Evolutionary conservation across 1,140 invertebrate species (phyloP).

Genomic region (Hylyphantes graminicola): DNA sequence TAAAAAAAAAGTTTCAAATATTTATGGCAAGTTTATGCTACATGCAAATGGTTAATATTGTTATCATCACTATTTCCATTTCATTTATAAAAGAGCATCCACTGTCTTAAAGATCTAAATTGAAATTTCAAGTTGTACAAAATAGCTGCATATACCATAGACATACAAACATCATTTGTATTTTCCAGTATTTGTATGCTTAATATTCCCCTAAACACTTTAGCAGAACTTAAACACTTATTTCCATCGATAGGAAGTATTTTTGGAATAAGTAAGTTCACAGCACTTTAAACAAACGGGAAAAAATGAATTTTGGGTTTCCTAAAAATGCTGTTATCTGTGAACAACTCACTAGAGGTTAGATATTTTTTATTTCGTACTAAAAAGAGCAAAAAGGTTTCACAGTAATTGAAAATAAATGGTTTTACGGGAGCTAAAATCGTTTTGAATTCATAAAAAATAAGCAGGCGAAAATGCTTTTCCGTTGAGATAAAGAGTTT

Average conservation of each 20-base stretch:
- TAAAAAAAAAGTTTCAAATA: too few species aligned
- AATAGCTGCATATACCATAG: too few species aligned
- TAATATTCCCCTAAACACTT: too few species aligned
- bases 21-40: too few species aligned
- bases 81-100: too few species aligned
- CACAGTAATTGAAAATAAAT: constrained; percentile 45
- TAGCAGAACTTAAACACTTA: too few species aligned
- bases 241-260: neutral
- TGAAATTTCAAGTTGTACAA: too few species aligned
- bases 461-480: constrained; percentile 20
- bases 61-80: too few species aligned
- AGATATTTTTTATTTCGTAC: constrained; percentile 5
- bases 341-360: constrained; percentile 13
- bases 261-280: constrained; percentile 27
- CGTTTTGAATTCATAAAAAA: constrained; percentile 31
- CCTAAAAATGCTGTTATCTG: constrained; percentile 14
- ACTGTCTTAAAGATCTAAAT: too few species aligned
- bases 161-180: too few species aligned
- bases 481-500: constrained; percentile 39
- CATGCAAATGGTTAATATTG: too few species aligned
- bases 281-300: constrained; percentile 30
- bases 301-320: constrained; percentile 36
- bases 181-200: too few species aligned
- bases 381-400: constrained; percentile 20
- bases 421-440: constrained; percentile 31